These are phyloP conservation scores for Synergus umbraculus DNA, from an alignment of 2,888 invertebrate genomes.

Conservation along the genomic window DNA sequence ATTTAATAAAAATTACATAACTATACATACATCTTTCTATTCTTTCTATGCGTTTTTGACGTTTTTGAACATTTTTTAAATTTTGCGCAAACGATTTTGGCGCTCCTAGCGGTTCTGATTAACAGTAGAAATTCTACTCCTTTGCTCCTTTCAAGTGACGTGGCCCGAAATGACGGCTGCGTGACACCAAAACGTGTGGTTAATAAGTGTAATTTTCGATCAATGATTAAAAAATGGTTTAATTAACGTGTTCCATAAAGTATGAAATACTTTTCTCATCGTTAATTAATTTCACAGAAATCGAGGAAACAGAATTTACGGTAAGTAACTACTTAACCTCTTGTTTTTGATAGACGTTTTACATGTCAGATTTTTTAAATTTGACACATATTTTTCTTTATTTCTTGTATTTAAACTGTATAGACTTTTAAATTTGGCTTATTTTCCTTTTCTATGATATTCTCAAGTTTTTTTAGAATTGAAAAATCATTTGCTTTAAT, in stretches of 20 bases:
- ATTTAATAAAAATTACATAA: not conserved
- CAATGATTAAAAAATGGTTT: conserved; percentile 26
- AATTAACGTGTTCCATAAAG: conserved; percentile 14
- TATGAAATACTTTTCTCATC: conserved; percentile 31
- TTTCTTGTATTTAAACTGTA: not conserved
- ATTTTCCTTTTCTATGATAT: not conserved
- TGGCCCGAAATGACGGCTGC: conserved; percentile 64
- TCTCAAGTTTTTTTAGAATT: not conserved
- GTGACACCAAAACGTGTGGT: conserved; percentile 8
- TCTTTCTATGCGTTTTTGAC: not conserved
- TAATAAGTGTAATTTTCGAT: conserved; percentile 35
- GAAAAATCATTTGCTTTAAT: not conserved
- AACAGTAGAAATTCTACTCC: not conserved
- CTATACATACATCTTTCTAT: not conserved
- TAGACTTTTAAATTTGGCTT: not conserved
- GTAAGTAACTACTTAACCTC: conserved; percentile 32
- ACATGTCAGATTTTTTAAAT: conserved; percentile 2
- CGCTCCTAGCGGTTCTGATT: conserved; percentile 36
- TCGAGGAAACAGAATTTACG: not conserved
- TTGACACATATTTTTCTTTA: not conserved
- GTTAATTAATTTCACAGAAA: not conserved
- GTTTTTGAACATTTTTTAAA: not conserved
- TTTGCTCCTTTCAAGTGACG: conserved; percentile 59
- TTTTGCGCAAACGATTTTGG: not conserved
- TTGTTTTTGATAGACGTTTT: not conserved